Evolutionary conservation across 2,797 vertebrate genomes (phyloP).

Genomic region (Falco biarmicus): DNA sequence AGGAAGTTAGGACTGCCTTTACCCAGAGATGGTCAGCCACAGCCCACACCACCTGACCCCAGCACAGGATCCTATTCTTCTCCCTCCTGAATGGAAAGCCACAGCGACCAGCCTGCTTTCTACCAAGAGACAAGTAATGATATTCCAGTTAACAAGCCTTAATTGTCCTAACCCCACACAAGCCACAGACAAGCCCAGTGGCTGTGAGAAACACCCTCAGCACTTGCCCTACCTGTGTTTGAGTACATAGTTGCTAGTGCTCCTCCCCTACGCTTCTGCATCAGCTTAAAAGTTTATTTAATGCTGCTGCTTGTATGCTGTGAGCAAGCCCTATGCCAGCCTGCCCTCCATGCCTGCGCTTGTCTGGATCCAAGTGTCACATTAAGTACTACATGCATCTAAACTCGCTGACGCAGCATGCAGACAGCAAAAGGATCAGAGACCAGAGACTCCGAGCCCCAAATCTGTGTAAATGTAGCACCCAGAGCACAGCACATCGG

Average conservation of each 20-base stretch:
- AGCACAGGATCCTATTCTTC: background rate
- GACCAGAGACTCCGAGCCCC: background rate
- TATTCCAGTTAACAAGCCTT: background rate
- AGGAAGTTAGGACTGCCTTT: background rate
- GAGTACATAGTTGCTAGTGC: background rate
- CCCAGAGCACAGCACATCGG: fast-evolving
- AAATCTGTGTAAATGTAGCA: background rate
- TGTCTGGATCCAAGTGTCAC: background rate
- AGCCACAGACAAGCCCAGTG: background rate
- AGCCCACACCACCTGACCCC: background rate
- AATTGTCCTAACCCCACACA: background rate
- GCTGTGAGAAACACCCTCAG: background rate
- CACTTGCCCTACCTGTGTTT: no score
- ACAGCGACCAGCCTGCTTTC: background rate
- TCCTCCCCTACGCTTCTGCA: background rate
- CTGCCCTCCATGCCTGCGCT: background rate
- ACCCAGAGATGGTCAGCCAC: fast-evolving
- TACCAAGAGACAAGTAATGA: background rate
- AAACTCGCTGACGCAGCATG: fast-evolving
- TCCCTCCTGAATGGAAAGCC: background rate
- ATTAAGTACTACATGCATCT: fast-evolving
- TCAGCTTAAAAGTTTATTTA: background rate
- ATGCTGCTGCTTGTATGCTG: background rate
- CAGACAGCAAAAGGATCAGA: background rate
- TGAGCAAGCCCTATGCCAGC: background rate